Conservation (phyloP, 2,113 vertebrate genomes). For the Climacteris rufus region DNA sequence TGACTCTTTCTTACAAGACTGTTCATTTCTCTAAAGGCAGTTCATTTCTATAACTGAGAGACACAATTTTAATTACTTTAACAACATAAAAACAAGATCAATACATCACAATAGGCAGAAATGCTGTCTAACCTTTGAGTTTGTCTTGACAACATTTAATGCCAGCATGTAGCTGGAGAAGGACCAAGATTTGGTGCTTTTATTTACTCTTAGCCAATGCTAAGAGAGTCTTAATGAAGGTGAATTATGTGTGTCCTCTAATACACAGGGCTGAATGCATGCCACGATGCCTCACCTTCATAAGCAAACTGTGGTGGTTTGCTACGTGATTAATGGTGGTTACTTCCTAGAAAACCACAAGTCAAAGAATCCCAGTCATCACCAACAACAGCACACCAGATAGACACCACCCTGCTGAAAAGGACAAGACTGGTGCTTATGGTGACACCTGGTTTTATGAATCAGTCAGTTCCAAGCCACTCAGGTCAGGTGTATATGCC, state of each 20-base stretch:
- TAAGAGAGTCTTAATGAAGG: background rate
- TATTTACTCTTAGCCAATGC: background rate
- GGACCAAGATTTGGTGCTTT: background rate
- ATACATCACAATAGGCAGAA: constrained; percentile 9
- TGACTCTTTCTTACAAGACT: background rate
- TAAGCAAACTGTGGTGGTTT: background rate
- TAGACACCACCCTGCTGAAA: background rate
- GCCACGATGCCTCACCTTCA: background rate
- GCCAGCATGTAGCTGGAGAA: background rate
- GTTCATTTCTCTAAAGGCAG: background rate
- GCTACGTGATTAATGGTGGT: fast-evolving
- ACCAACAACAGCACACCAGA: background rate
- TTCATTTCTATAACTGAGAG: background rate
- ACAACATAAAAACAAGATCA: constrained; percentile 1
- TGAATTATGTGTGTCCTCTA: background rate
- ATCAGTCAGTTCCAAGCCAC: background rate
- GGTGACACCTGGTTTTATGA: background rate
- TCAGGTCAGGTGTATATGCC: background rate
- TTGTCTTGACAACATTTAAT: background rate
- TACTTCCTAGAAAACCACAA: background rate
- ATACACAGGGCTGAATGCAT: background rate
- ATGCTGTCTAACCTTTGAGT: background rate
- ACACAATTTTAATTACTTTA: constrained; percentile 34
- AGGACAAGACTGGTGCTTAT: background rate
- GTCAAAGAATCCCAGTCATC: background rate